phyloP scores from a whole-genome alignment of 2,113 vertebrate species.

The Hepsetus odoe region DNA sequence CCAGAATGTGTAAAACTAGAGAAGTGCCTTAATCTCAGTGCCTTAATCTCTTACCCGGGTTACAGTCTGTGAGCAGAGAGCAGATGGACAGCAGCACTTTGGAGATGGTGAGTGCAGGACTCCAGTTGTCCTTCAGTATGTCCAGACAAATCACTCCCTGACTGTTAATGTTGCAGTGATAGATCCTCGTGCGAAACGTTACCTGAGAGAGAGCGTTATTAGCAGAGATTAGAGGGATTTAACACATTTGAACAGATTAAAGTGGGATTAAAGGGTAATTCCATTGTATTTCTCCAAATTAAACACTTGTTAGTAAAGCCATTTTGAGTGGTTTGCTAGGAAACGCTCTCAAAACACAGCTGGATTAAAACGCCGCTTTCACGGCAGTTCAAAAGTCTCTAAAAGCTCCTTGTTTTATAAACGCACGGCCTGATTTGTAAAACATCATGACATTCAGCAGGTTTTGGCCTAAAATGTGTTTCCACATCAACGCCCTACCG shows the following conservation, averaged over 20 bases:
- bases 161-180: constrained; percentile 92
- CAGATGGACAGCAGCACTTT: constrained; percentile 91
- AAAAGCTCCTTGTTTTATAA: too few relatives aligned
- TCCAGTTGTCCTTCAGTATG: constrained; percentile 62
- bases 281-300: too few relatives aligned
- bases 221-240: not conserved
- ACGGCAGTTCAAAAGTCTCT: too few relatives aligned
- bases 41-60: constrained; percentile 85
- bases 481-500: too few relatives aligned
- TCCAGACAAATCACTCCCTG: constrained; percentile 89
- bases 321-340: too few relatives aligned
- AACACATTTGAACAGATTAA: constrained; percentile 1
- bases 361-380: too few relatives aligned
- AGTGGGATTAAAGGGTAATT: too few relatives aligned
- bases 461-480: too few relatives aligned
- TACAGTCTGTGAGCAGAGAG: constrained; percentile 90
- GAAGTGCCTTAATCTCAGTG: not conserved
- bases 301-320: too few relatives aligned
- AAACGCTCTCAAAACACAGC: too few relatives aligned
- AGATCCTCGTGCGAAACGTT: constrained; percentile 88
- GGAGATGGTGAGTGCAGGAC: constrained; percentile 72
- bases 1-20: not conserved
- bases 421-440: too few relatives aligned
- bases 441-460: too few relatives aligned
- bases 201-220: constrained; percentile 73